Conservation (phyloP, 2,888 invertebrate species). For the Hypercompe scribonia region DNA sequence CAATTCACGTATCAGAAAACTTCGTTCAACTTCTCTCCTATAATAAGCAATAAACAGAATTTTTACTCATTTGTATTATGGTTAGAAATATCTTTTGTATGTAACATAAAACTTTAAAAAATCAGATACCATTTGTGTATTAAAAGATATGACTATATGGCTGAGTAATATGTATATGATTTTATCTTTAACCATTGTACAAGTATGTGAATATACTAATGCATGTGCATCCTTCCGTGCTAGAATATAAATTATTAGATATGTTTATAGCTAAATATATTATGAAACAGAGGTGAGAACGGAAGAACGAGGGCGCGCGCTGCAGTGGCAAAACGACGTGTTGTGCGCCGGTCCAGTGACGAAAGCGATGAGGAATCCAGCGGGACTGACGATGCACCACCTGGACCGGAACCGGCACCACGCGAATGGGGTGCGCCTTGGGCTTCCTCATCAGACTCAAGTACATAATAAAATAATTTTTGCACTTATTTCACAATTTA, state of each 20-base stretch:
- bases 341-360: constrained; percentile 79
- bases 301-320: constrained; percentile 70
- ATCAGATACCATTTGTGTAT: too few relatives aligned
- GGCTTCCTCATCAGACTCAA: constrained; percentile 81
- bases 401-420: constrained; percentile 81
- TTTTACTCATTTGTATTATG: too few relatives aligned
- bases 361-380: constrained; percentile 83
- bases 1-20: too few relatives aligned
- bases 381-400: constrained; percentile 82
- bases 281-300: constrained; percentile 65
- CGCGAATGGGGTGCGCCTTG: constrained; percentile 85
- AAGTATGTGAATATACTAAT: background rate
- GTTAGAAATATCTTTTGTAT: too few relatives aligned
- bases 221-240: background rate
- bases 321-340: constrained; percentile 73
- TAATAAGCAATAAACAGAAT: too few relatives aligned
- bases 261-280: too few relatives aligned
- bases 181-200: background rate
- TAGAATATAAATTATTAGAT: background rate
- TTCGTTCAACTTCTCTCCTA: too few relatives aligned
- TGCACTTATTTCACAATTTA: background rate
- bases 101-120: too few relatives aligned
- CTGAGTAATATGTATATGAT: background rate
- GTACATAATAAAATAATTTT: constrained; percentile 59
- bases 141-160: background rate